Base-by-base conservation (phyloP, 2,797 vertebrate genomes). In the Natrix natrix region DNA sequence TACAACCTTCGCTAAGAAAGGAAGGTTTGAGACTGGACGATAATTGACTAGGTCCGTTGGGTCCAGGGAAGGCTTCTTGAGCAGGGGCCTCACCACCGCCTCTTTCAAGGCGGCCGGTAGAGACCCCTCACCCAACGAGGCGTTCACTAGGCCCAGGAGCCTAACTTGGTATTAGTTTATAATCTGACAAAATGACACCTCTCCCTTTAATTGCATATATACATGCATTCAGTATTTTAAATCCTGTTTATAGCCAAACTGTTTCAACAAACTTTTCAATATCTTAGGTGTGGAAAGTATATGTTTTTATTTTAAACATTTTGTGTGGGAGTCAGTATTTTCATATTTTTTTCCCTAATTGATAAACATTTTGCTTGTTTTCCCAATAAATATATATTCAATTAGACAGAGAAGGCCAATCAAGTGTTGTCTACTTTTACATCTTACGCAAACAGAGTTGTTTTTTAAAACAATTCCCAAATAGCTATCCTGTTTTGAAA, bases 171-270 rank as follows among this genome's bases (percentile, higher is more conserved):
- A 92, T 92, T 0, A 0, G 8, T 13, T 94, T n/a, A 54, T 91
- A 93, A 95, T 96, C 95, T 95, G 95, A 95, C 95, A 96, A 93
- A 94, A 92, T 83, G 61, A 86, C 74, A 16, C 2, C 6, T 20
- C 56, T 28, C 17, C 16, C 6, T 43, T 54, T 88, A 55, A 66
- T 26, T 78, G 26, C 26, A 12, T 92, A 28, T 48, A 63, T 63
- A 26, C 3, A 55, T 86, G 3, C n/a, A 55, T 86, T 2, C 7
- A 90, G 28, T 91, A 54, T 54, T 37, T 14, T 24, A 28, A 16
- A 2, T 66, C 56, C 60, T 93, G 91, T 60, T 93, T 63, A 4
- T 14, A 52, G 94, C 13, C 0, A 0, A 86, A 89, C n/a, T 93
- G 43, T 93, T 92, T 61, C 28, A 87, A 8, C 90, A 89, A 92